phyloP scores from a whole-genome alignment of 2,888 invertebrate species.

The Temnothorax ravouxi region DNA sequence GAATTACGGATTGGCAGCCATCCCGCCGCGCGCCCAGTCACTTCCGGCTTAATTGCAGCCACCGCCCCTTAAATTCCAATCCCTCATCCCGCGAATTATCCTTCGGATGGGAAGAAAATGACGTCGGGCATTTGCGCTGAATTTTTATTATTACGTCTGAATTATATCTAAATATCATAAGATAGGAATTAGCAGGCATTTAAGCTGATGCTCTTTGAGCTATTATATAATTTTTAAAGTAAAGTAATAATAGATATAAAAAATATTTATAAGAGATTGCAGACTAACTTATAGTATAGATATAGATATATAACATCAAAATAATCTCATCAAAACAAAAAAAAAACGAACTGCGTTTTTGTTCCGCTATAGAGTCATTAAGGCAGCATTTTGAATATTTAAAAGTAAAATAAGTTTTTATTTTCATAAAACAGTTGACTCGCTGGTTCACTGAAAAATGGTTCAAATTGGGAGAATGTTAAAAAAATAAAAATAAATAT shows the following conservation, averaged over 20 bases:
- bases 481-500: slow-evolving; percentile 31
- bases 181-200: not conserved
- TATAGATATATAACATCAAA: not conserved
- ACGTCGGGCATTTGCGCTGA: not conserved
- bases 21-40: slow-evolving; percentile 49
- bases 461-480: not conserved
- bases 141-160: slow-evolving; percentile 28
- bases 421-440: slow-evolving; percentile 8
- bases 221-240: not conserved
- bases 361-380: slow-evolving; percentile 15
- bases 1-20: slow-evolving; percentile 59
- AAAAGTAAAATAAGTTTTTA: slow-evolving; percentile 9
- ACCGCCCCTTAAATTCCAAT: slow-evolving; percentile 45
- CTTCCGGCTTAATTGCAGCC: slow-evolving; percentile 67
- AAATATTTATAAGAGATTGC: not conserved
- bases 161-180: not conserved
- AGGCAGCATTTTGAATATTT: slow-evolving; percentile 10
- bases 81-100: slow-evolving; percentile 51
- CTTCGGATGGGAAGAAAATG: slow-evolving; percentile 12
- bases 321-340: not conserved
- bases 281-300: not conserved
- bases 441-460: slow-evolving; percentile 12
- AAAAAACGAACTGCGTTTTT: not conserved
- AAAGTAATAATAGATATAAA: not conserved
- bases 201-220: not conserved